phyloP scores from a whole-genome alignment of 2,888 invertebrate species.

The Augochlorella aurata region DNA sequence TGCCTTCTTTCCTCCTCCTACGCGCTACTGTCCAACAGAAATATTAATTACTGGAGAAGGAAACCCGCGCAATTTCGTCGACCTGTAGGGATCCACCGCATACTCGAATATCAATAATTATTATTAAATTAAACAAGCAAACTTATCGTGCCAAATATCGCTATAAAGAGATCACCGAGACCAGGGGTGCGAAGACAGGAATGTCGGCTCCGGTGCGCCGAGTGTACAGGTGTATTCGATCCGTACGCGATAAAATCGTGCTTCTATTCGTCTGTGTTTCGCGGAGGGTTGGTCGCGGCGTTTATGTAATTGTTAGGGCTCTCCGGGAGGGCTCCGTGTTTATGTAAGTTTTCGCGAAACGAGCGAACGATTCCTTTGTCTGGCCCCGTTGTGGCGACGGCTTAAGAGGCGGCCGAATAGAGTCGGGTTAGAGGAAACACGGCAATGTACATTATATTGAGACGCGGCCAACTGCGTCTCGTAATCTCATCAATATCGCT shows the following conservation, averaged over 20 bases:
- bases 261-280: too few relatives aligned
- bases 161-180: too few relatives aligned
- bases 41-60: not conserved
- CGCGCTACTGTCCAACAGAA: constrained; percentile 87
- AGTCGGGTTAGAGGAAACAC: constrained; percentile 68
- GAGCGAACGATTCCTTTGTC: constrained; percentile 35
- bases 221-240: too few relatives aligned
- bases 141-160: too few relatives aligned
- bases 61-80: too few relatives aligned
- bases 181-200: too few relatives aligned
- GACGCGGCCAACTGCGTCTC: constrained; percentile 86
- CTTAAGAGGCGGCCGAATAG: constrained; percentile 60
- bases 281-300: not conserved
- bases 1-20: constrained; percentile 92
- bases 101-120: too few relatives aligned
- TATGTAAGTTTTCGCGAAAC: constrained; percentile 27
- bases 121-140: too few relatives aligned
- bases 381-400: constrained; percentile 50
- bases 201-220: too few relatives aligned
- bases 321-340: not conserved
- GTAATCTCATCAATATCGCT: constrained; percentile 87
- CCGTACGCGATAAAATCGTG: too few relatives aligned
- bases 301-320: not conserved
- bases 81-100: too few relatives aligned
- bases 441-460: constrained; percentile 82